phyloP scores from a whole-genome alignment of 2,888 invertebrate species.

The Chydorus sphaericus region DNA sequence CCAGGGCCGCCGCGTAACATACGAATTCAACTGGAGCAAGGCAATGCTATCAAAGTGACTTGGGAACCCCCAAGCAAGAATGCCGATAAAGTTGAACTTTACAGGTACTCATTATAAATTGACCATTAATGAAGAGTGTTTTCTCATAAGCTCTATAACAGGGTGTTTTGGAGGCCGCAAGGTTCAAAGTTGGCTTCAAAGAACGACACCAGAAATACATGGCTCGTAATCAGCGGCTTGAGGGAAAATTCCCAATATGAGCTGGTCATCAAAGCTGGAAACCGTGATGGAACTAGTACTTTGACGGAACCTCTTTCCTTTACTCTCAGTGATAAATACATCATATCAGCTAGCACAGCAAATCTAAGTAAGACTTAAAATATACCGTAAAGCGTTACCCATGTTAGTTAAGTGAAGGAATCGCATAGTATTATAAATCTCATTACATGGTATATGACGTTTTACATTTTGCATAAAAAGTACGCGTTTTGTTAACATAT shows the following conservation, averaged over 20 bases:
- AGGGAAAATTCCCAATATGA: constrained; percentile 60
- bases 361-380: too few relatives aligned
- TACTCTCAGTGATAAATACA: constrained; percentile 55
- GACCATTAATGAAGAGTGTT: background rate
- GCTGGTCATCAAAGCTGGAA: constrained; percentile 66
- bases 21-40: constrained; percentile 39
- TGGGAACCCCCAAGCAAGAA: constrained; percentile 73
- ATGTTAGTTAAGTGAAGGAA: too few relatives aligned
- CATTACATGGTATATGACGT: too few relatives aligned
- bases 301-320: constrained; percentile 57
- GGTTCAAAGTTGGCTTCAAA: constrained; percentile 44
- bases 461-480: too few relatives aligned
- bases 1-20: constrained; percentile 53
- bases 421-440: too few relatives aligned
- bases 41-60: constrained; percentile 43
- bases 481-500: too few relatives aligned
- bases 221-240: constrained; percentile 50
- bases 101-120: constrained; percentile 31
- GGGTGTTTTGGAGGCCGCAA: constrained; percentile 61
- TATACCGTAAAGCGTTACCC: too few relatives aligned
- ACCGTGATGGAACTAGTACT: constrained; percentile 59
- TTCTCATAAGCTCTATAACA: constrained; percentile 19
- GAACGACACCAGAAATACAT: constrained; percentile 55
- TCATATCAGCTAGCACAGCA: constrained; percentile 51
- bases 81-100: constrained; percentile 64